Base-by-base conservation (phyloP, 2,888 invertebrate species). In the Ormia ochracea region DNA sequence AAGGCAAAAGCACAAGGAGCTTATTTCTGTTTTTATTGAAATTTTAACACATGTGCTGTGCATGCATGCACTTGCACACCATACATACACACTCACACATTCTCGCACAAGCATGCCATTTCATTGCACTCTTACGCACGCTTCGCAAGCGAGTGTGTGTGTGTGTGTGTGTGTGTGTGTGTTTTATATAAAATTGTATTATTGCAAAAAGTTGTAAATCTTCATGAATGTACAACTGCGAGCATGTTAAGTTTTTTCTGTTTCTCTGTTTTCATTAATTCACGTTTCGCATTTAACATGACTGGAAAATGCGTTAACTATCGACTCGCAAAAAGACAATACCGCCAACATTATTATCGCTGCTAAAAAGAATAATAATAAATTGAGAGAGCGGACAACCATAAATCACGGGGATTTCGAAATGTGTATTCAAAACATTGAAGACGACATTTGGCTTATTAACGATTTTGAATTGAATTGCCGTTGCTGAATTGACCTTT, bases 141-240 rank as follows among this genome's bases (percentile, higher is more conserved):
- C 23, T 23, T 58, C 36, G 12, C 56, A 43, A n/a, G 23, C 23
- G 26, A 26, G 45, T 33, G 56, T 33, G 45, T 61, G n/a, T n/a
- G n/a, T n/a, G n/a, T n/a, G n/a, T n/a, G n/a, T n/a, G n/a, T n/a
- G n/a, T n/a, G n/a, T n/a, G n/a, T n/a, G n/a, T n/a, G n/a, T n/a
- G n/a, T 61, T 50, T 38, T 52, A 52, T 61, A 52, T 70, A 38
- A 59, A 70, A 45, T 68, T 43, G 50, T 72, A 41, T 50, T 59
- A 59, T 61, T 52, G 50, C 48, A 41, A 72, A 50, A 31, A n/a
- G 38, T 52, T 41, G 43, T 72, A 72, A 72, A 72, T 61, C 50
- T 61, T 61, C 21, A 61, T 72, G 41, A 61, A 61, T 52, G 50
- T 41, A 38, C 21, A 45, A 17, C 17, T 21, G 14, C 17, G 33